Evolutionary conservation across 2,113 vertebrate species (phyloP).

Genomic region (Albula glossodonta): DNA sequence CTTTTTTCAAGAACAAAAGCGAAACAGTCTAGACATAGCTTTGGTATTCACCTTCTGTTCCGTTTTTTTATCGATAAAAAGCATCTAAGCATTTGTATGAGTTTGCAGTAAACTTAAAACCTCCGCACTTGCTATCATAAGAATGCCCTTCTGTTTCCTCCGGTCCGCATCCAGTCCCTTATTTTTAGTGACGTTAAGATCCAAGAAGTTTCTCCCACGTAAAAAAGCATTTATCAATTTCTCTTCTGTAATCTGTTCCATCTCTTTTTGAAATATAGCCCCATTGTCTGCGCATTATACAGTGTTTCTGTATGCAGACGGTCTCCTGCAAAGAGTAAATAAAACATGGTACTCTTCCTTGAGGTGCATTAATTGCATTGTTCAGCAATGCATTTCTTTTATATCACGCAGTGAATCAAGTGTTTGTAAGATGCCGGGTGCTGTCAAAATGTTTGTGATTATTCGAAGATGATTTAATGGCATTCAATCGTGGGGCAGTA

Average conservation of each 20-base stretch:
- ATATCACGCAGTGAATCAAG: neutral
- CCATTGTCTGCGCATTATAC: neutral
- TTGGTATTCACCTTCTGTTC: neutral
- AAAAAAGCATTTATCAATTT: neutral
- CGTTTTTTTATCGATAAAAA: neutral
- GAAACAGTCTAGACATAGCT: neutral
- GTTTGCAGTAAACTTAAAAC: neutral
- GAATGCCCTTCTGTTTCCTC: neutral
- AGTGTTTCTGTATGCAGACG: neutral
- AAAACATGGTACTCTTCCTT: neutral
- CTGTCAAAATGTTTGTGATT: neutral
- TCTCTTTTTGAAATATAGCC: neutral
- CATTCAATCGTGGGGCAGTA: neutral
- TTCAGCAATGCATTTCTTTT: neutral
- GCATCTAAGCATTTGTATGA: neutral
- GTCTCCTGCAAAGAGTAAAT: neutral
- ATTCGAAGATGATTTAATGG: neutral
- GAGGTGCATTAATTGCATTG: neutral
- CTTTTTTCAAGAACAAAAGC: neutral
- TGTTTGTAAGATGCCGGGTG: neutral
- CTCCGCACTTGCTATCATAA: neutral
- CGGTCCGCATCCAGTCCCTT: neutral
- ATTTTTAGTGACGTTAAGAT: neutral
- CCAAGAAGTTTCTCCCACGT: neutral
- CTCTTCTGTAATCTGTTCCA: neutral